Evolutionary conservation across 2,797 vertebrate species (phyloP), one percentile per base, ranked within the genome.

Genomic region (Rachycentron canadum): DNA sequence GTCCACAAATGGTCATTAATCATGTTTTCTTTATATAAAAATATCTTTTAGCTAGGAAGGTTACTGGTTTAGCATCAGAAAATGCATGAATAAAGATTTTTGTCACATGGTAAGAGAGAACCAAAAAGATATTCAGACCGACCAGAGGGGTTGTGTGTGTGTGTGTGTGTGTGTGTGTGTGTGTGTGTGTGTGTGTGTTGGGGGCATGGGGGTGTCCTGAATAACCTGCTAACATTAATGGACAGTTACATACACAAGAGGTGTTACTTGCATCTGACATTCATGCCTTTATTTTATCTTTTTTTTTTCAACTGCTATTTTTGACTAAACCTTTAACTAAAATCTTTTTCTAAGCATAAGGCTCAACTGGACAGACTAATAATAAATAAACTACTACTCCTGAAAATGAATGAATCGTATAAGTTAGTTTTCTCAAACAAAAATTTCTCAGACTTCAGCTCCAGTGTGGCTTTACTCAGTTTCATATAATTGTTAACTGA

Each of bases 1-100:
- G 86, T 89, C 86, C 82, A 43, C 91, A 75, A 76, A 83, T 71
- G 61, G 69, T 62, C 81, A 87, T 86, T 69, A 72, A 87, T 91
- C 86, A 88, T 36, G 17, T 56, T 60, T 43, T 56, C 64, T 78
- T 68, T 61, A 9, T 55, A 30, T 61, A 41, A 58, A 67, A 77
- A 25, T 34, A 45, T 10, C 30, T 49, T 62, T 64, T 23, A 41
- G 21, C 23, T 38, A 2, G 10, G 13, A 34, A 52, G 32, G 49
- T 25, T 78, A 57, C 57, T 49, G 3, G 23, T 56, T 16, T n/a
- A 21, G 23, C 12, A 7, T 43, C 26, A 60, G 10, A 32, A 41
- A 45, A 4, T 34, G 5, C 13, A 45, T 11, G 7, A 36, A 13
- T 21, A 34, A 4, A 61, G 12, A 12, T 62, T 30, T 34, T 50